Base-by-base conservation (phyloP, 2,888 invertebrate genomes). In the Hybos culiciformis region DNA sequence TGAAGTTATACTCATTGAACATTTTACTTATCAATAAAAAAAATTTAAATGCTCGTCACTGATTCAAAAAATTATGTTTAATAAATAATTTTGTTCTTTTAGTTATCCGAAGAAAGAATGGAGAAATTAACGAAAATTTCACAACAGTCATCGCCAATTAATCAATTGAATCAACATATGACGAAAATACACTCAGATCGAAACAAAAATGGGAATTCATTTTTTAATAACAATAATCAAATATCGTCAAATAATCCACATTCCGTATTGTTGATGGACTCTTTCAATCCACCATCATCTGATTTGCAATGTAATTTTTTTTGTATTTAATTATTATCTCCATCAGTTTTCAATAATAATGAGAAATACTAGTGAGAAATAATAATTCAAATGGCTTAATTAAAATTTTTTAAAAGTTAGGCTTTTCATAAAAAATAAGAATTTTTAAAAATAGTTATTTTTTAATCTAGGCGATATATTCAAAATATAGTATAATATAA, bases 211-310 rank as follows among this genome's bases (percentile, higher is more conserved):
- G 44, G 51, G 2, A 64, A 62, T 50, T 58, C 60, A 20, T 46
- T 44, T 15, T 49, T 48, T 37, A 48, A 48, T 23, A 48, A 54
- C 21, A 47, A 45, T 26, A 51, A 47, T 21, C 50, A 46, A 37
- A 41, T 23, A 39, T 56, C 57, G 43, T 46, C 48, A 37, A 56
- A 56, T 23, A 63, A 55, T 51, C 60, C 63, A 54, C 67, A 67
- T 63, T 67, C 66, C 53, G 63, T 67, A 42, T 53, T 66, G 26
- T 51, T 67, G 18, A 66, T 66, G 59, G 66, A 66, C 47, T 58
- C 65, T 43, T 63, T 64, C 48, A 66, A 61, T 61, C 61, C 62
- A 41, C 60, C 62, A 3, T 53, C 56, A 17, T 55, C 56, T 39
- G 63, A 66, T 51, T 52, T 56, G 18, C 61, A 63, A 48, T 59